Base-by-base conservation (phyloP, 2,888 invertebrate species). In the Platynereis dumerilii region DNA sequence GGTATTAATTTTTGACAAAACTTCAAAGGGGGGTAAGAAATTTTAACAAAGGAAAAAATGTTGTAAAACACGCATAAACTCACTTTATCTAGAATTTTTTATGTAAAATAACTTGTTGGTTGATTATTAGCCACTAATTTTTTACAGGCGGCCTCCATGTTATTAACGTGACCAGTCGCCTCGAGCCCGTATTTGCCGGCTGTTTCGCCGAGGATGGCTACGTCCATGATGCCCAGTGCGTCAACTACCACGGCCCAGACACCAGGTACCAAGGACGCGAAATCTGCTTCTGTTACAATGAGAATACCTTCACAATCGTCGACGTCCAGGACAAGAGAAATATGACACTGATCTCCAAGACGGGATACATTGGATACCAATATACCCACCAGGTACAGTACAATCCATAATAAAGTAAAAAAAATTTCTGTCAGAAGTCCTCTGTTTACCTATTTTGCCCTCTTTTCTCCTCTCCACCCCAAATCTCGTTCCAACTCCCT, bases 231-330 rank as follows among this genome's bases (percentile, higher is more conserved):
- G 67, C 61, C 7, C 58, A 67, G 67, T 67, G 67, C 26, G 54
- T 65, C 20, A 28, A 34, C 54, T 65, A 65, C 60, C 22, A 60
- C 15, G 67, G 67, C 2, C 67, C 67, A 1, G 67, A 67, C 52
- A 28, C 29, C 26, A 20, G 39, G 15, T 67, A 67, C 57, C 15
- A 34, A 1, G 61, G 58, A 7, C 29, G 44, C 1, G 67, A 67
- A 42, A 55, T 68, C 34, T 68, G 68, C 55, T 68, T 62, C 42
- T 45, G 58, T 44, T 68, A 68, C 56, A 68, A 68, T 52, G 68
- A 68, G 48, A 62, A 68, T 34, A 55, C 65, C 2, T 48, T 68
- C 29, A 68, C 68, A 12, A 61, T 68, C 15, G 66, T 68, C 3
- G 66, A 68, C 27, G 66, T 68, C 48, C 58, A 28, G 1, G 52